Percentiles rank a stretch among this genome's conserved stretches.
phyloP scores from a whole-genome alignment of 2,797 vertebrate species.

The Caiman crocodilus region DNA sequence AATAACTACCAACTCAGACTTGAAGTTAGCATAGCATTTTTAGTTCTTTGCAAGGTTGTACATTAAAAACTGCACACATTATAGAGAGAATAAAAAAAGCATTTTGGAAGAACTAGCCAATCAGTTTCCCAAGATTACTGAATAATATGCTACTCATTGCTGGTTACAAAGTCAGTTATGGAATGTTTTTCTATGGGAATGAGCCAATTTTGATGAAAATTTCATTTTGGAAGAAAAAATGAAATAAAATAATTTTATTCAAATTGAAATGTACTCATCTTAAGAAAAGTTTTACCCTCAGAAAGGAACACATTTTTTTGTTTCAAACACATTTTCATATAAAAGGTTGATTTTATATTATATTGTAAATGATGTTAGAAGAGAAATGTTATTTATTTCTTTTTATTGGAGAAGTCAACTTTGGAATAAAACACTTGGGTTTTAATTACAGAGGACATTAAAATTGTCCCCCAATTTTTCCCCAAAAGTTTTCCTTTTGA shows the following conservation, averaged over 20 bases:
- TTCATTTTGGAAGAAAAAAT: background rate
- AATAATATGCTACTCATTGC: background rate
- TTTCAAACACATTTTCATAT: background rate
- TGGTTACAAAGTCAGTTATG: no score
- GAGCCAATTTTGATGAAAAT: background rate
- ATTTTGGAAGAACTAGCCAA: background rate
- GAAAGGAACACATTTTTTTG: background rate
- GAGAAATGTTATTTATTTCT: no score
- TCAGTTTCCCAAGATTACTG: background rate
- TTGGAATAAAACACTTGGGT: no score
- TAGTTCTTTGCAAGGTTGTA: no score
- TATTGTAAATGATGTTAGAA: background rate
- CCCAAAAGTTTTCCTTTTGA: no score
- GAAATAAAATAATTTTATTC: background rate
- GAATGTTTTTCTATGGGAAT: background rate
- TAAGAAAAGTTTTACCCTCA: background rate
- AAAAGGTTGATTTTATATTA: background rate
- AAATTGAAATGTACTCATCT: background rate
- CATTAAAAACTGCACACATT: no score
- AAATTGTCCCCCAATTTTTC: no score
- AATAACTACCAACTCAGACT: background rate
- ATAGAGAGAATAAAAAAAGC: no score
- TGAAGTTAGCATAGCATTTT: background rate
- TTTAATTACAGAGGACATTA: no score
- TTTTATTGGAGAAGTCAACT: no score